phyloP scores from a whole-genome alignment of 2,797 vertebrate species.

The Labroides dimidiatus region DNA sequence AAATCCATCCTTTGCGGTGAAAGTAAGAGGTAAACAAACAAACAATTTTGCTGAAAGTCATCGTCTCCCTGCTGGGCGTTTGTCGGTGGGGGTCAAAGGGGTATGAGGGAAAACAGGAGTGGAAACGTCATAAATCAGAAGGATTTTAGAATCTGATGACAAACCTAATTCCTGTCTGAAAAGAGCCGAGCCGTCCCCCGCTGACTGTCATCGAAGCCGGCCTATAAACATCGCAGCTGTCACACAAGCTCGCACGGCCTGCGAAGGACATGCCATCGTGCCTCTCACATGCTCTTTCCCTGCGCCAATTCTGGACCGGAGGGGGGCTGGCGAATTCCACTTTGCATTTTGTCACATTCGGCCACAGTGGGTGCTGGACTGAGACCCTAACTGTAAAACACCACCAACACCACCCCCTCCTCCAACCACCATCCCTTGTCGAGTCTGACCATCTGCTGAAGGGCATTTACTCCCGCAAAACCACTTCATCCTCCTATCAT shows the following conservation, averaged over 20 bases:
- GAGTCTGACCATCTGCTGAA: slow-evolving; percentile 86
- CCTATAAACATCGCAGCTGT: slow-evolving; percentile 96
- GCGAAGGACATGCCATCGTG: slow-evolving; percentile 88
- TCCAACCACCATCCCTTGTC: slow-evolving; percentile 55
- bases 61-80: slow-evolving; percentile 69
- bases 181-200: slow-evolving; percentile 84
- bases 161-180: slow-evolving; percentile 90
- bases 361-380: slow-evolving; percentile 57
- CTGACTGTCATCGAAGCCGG: slow-evolving; percentile 90
- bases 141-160: slow-evolving; percentile 94
- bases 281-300: slow-evolving; percentile 87
- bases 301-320: slow-evolving; percentile 86
- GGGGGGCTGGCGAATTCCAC: slow-evolving; percentile 84
- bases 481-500: slow-evolving; percentile 77
- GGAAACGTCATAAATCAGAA: slow-evolving; percentile 90
- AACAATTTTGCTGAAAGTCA: slow-evolving; percentile 78
- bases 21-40: slow-evolving; percentile 82
- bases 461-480: slow-evolving; percentile 85
- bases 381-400: slow-evolving; percentile 28
- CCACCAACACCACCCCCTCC: slow-evolving; percentile 18
- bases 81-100: slow-evolving; percentile 73
- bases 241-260: slow-evolving; percentile 83
- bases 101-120: slow-evolving; percentile 72
- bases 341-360: slow-evolving; percentile 92
- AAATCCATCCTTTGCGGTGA: slow-evolving; percentile 68